phyloP scores from a whole-genome alignment of 64 coral and sea anemone species.

The Stylophora pistillata region DNA sequence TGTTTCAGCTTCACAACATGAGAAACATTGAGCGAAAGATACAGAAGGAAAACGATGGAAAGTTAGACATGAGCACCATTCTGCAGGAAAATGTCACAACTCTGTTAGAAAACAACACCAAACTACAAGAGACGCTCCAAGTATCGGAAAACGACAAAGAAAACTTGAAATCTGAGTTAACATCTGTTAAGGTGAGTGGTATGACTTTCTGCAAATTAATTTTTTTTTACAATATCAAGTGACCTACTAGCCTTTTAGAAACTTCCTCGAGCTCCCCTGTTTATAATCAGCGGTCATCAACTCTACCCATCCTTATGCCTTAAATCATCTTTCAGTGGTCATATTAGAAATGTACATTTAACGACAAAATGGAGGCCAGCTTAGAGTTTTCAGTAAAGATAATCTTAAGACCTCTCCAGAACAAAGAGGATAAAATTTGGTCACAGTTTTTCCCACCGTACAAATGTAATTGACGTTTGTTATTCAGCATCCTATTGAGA shows the following conservation, averaged over 20 bases:
- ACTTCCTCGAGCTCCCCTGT: background rate
- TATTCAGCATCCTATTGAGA: too few relatives aligned
- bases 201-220: background rate
- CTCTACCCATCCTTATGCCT: too few relatives aligned
- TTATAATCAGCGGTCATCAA: background rate
- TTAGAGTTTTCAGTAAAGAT: too few relatives aligned
- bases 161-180: constrained; percentile 49
- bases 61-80: background rate
- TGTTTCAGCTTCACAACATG: constrained; percentile 92
- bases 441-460: too few relatives aligned
- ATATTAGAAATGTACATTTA: too few relatives aligned
- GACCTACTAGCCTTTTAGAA: background rate
- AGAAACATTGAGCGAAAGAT: background rate
- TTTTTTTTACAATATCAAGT: background rate
- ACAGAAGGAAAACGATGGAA: background rate
- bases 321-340: too few relatives aligned
- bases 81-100: constrained; percentile 44
- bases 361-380: too few relatives aligned
- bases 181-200: constrained; percentile 64
- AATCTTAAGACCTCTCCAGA: too few relatives aligned
- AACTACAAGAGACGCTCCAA: constrained; percentile 50
- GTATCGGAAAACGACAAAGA: constrained; percentile 50
- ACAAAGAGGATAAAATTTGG: too few relatives aligned
- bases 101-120: constrained; percentile 62
- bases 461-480: too few relatives aligned